A percentile compares a stretch with the other conserved stretches of the same genome.
These are phyloP conservation scores for Biston betularia DNA, from an alignment of 2,888 invertebrate species.

Conservation along the genomic window DNA sequence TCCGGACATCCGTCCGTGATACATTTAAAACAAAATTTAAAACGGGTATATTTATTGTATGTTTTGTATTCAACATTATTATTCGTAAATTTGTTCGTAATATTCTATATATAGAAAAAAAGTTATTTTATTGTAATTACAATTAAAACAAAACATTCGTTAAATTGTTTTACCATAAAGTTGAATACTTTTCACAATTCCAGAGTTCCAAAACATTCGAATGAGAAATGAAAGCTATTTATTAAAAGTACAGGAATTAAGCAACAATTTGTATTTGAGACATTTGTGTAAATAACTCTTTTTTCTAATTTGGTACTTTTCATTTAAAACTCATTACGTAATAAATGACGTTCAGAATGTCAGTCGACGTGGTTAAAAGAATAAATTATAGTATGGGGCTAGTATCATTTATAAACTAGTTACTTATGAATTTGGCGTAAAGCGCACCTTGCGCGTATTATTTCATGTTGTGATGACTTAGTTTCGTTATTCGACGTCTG, in stretches of 20 bases:
- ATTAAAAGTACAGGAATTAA: constrained; percentile 13
- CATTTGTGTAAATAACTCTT: constrained; percentile 4
- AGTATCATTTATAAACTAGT: neutral
- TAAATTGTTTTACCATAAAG: too few relatives aligned
- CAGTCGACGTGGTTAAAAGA: neutral
- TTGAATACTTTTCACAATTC: neutral
- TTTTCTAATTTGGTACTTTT: constrained; percentile 1
- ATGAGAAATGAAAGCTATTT: neutral
- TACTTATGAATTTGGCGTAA: neutral
- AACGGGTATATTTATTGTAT: too few relatives aligned
- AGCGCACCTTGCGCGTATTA: neutral
- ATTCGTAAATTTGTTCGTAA: too few relatives aligned
- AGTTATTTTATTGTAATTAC: too few relatives aligned
- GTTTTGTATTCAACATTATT: too few relatives aligned
- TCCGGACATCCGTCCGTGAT: too few relatives aligned
- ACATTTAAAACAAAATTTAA: too few relatives aligned
- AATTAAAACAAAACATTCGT: too few relatives aligned
- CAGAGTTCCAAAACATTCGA: neutral
- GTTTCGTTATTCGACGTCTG: neutral
- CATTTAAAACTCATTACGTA: constrained; percentile 1
- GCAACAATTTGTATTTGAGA: constrained; percentile 8
- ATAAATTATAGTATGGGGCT: neutral
- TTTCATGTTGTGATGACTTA: neutral
- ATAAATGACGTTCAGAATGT: constrained; percentile 4
- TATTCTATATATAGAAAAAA: too few relatives aligned